A percentile compares a stretch with the other conserved stretches of the same genome.
Evolutionary conservation across 2,888 invertebrate species (phyloP).

Genomic region (Terebella lapidaria): DNA sequence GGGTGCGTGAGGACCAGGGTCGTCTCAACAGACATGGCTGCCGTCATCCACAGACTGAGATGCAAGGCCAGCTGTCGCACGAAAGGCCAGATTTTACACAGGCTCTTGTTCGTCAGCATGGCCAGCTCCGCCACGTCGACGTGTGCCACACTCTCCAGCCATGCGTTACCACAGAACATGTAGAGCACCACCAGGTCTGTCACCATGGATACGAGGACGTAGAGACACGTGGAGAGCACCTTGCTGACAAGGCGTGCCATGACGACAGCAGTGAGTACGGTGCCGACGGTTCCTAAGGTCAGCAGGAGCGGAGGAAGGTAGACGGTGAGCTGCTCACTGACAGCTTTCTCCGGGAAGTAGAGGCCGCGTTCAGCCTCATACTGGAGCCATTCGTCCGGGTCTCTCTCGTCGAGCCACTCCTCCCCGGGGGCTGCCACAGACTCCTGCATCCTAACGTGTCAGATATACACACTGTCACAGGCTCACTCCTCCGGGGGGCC

Average conservation of each 20-base stretch:
- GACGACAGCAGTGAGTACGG: constrained; percentile 27
- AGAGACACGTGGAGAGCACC: constrained; percentile 47
- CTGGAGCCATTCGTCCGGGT: not conserved
- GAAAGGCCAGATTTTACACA: constrained; percentile 48
- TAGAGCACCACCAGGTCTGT: constrained; percentile 42
- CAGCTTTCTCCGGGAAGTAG: not conserved
- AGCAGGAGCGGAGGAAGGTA: constrained; percentile 38
- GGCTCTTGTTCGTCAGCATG: constrained; percentile 37
- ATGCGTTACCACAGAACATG: constrained; percentile 42
- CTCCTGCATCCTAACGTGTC: not conserved
- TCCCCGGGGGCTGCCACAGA: not conserved
- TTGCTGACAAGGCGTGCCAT: constrained; percentile 33
- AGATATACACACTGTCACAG: no score
- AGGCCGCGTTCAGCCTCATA: not conserved
- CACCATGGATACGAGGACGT: constrained; percentile 35
- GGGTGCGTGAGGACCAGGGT: constrained; percentile 37
- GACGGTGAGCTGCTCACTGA: constrained; percentile 3
- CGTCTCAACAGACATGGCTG: constrained; percentile 40
- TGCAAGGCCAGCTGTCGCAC: constrained; percentile 37
- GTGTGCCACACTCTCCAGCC: constrained; percentile 29
- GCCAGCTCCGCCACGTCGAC: constrained; percentile 22
- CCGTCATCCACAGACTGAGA: constrained; percentile 43
- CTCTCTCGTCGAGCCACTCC: not conserved
- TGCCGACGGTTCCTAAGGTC: constrained; percentile 38
- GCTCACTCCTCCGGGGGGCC: no score